Percentiles rank a stretch among this genome's conserved stretches.
Evolutionary conservation across 2,888 invertebrate genomes (phyloP).

Genomic region (Mythimna pallens): DNA sequence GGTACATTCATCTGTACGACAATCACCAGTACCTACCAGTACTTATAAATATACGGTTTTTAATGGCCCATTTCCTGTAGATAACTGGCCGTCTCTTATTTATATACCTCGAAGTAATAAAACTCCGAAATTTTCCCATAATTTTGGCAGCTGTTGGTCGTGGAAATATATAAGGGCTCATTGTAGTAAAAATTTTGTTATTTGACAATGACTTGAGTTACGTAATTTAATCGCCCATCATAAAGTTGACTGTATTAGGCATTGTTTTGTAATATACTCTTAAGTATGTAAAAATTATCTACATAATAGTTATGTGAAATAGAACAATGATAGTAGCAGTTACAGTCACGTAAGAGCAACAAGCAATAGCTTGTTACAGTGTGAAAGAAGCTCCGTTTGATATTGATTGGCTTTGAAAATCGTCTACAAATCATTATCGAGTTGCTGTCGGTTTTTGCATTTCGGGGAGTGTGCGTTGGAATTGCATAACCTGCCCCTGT

Average conservation of each 20-base stretch:
- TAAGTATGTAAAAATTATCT: not conserved
- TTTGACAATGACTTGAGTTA: conserved; percentile 40
- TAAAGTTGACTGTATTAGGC: conserved; percentile 36
- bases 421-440: too few species aligned
- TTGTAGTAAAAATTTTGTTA: not conserved
- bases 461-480: too few species aligned
- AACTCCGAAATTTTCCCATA: conserved; percentile 10
- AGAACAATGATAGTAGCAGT: conserved; percentile 5
- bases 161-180: conserved; percentile 41
- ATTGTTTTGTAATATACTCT: conserved; percentile 38
- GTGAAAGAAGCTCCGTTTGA: not conserved
- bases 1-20: too few species aligned
- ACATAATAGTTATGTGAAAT: not conserved
- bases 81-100: conserved; percentile 17
- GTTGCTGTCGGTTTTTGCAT: too few species aligned
- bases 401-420: too few species aligned
- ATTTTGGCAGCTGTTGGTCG: conserved; percentile 16
- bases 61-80: conserved; percentile 20
- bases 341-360: not conserved
- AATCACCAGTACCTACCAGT: too few species aligned
- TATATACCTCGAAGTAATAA: not conserved
- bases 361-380: not conserved
- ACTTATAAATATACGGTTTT: not conserved
- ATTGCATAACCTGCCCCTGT: too few species aligned
- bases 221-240: conserved; percentile 30